These are phyloP conservation scores for Malthinus flaveolus DNA, from an alignment of 2,888 invertebrate genomes.

Conservation along the genomic window DNA sequence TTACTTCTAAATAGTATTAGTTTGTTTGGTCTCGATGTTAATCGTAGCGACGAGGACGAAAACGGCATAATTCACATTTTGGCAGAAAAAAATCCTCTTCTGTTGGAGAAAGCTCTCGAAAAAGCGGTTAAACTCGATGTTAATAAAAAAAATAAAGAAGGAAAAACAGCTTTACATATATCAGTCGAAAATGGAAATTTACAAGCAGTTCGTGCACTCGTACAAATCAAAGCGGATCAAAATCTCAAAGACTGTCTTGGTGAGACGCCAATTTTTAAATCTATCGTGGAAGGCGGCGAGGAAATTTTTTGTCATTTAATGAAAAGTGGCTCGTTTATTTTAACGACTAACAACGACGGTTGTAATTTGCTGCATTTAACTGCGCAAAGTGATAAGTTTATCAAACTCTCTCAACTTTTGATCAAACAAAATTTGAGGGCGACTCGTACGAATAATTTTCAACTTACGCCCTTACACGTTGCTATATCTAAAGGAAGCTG, in stretches of 20 bases:
- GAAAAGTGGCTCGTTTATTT: conserved; percentile 8
- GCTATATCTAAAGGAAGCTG: conserved; percentile 12
- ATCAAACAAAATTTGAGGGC: conserved; percentile 1
- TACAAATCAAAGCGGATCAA: conserved; percentile 14
- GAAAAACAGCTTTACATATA: conserved; percentile 20
- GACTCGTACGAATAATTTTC: conserved; percentile 2
- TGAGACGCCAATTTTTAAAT: conserved; percentile 20
- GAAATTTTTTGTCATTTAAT: conserved; percentile 11
- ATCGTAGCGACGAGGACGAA: conserved; percentile 14
- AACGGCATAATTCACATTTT: conserved; percentile 21
- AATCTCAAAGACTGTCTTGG: conserved; percentile 14
- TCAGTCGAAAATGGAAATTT: conserved; percentile 17
- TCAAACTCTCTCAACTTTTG: conserved; percentile 10
- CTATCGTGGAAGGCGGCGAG: background rate
- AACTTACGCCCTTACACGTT: conserved; percentile 2
- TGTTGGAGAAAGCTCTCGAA: conserved; percentile 19
- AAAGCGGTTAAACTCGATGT: conserved; percentile 14
- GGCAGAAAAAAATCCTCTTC: conserved; percentile 9
- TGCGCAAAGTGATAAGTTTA: background rate
- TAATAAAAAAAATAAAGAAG: conserved; percentile 11
- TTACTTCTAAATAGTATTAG: conserved; percentile 15
- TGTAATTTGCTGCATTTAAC: conserved; percentile 17
- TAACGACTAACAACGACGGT: conserved; percentile 9
- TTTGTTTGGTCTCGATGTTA: conserved; percentile 16
- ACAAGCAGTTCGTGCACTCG: conserved; percentile 6